Evolutionary conservation across 2,888 invertebrate genomes (phyloP), one percentile per base, ranked within the genome.

Genomic region (Brachypalpus laphriformis): DNA sequence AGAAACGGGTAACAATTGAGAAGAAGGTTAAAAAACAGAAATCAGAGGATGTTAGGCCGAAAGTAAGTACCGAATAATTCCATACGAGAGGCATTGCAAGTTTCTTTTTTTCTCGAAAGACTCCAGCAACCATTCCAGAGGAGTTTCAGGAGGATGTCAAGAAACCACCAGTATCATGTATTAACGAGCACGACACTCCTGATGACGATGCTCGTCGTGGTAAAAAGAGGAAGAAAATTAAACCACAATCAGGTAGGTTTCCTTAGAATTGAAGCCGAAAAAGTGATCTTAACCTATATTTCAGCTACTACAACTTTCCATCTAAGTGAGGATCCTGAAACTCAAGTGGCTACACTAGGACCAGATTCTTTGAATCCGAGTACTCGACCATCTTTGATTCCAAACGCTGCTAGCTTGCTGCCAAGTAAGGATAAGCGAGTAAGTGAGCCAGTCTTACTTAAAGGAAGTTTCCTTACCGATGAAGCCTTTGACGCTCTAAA

Each of bases 301-400:
- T n/a, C 20, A 89, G 89, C 88, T 2, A 90, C 89, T 3, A 88
- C 90, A 2, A 91, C 90, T 3, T 91, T 91, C 54, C 91, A 87
- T 88, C 91, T 88, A 63, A 92, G 90, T 49, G 89, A 94, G 86
- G 95, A 95, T 89, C 95, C 95, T 0, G 95, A 95, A 91, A 95
- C 95, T 1, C 95, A 95, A 90, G 94, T 95, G 8, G 94, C 94
- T 0, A 93, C 94, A 6, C 92, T 95, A 54, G 94, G 93, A 0
- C 93, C 94, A 0, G 95, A 95, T 89, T 95, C 95, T 0, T 93
- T 94, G 9, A 95, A 95, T 90, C 93, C 94, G 0, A 95, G 95
- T 88, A 94, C 95, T 0, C 92, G 95, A 9, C 94, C 94, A 0
- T 95, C 95, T 1, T 90, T 95, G 16, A 94, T 94, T 11, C 93